These are phyloP conservation scores for Leucophenga maculata DNA, from an alignment of 2,888 invertebrate genomes.

Conservation along the genomic window DNA sequence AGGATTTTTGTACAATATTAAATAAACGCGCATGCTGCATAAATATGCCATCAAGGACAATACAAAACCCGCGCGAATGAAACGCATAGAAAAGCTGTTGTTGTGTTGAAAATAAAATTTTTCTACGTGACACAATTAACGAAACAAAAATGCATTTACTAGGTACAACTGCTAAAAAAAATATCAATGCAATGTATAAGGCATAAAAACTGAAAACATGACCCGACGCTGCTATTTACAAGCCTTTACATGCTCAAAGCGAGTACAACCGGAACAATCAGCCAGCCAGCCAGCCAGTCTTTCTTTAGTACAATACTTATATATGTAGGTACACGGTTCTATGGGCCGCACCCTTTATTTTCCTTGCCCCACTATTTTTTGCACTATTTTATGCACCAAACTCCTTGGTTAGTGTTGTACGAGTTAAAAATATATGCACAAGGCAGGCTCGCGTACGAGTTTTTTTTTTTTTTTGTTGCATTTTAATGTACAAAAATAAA, in stretches of 20 bases:
- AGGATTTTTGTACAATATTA: not conserved
- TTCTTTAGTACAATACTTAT: no score
- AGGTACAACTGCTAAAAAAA: conserved; percentile 45
- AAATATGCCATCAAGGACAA: conserved; percentile 1
- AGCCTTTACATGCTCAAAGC: conserved; percentile 17
- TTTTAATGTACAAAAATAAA: no score
- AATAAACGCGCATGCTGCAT: not conserved
- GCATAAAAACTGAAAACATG: conserved; percentile 11
- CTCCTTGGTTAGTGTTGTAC: no score
- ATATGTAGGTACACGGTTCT: no score
- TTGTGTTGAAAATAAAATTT: conserved; percentile 31
- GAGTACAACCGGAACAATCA: no score
- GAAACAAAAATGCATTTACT: conserved; percentile 53
- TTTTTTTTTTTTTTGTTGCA: no score
- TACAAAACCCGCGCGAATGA: not conserved
- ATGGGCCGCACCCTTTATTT: no score
- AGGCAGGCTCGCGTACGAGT: no score
- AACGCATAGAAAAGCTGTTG: not conserved
- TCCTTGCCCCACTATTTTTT: no score
- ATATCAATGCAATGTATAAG: conserved; percentile 10
- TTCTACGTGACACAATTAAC: conserved; percentile 64
- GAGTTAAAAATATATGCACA: no score
- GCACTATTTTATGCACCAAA: no score
- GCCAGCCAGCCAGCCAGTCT: no score
- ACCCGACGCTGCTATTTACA: conserved; percentile 18